Base-by-base conservation (phyloP, 2,113 vertebrate genomes). In the Gadus chalcogrammus region DNA sequence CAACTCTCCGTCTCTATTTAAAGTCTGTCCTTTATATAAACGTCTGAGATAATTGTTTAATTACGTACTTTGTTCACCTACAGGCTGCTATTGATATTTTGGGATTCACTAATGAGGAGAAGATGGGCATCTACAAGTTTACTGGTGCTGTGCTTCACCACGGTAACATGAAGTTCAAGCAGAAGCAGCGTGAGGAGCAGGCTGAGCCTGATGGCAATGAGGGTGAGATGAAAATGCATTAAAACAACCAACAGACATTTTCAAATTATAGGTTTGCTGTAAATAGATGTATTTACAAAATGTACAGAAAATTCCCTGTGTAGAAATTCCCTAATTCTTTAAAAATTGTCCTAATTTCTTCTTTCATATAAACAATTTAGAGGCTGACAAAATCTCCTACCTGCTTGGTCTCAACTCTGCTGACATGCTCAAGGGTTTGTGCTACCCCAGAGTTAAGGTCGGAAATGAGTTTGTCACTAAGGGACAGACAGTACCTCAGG, bases 81-180 rank as follows among this genome's bases (percentile, higher is more conserved):
- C 72, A 90, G 90, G 87, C 88, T 5, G 90, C 89, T 12, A 91
- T 91, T 79, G 87, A 90, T 68, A 91, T 89, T 62, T 77, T 91
- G 73, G 89, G 89, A 69, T 91, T 91, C 80, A 84, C 0, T 13
- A 0, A 0, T 77, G 88, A 91, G 59, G 89, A 91, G 69, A 91
- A 91, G 74, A 69, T 85, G 5, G 76, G 78, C 84, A 91, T 91
- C 80, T 91, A 89, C 77, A 91, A 88, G 64, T 70, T 89, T 78
- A 90, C 89, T 22, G 89, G 87, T 79, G 88, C 87, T 64, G 38
- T 52, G 18, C 42, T 61, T 38, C 68, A 55, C 28, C 7, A 60
- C 5, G 59, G 64, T 1, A n/a, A n/a, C 68, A 4, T 69, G 66
- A 42, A 68, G 20, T 64, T 64, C 27, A 68, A 74, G 61, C 64